phyloP scores from a whole-genome alignment of 2,797 vertebrate species.

The Loris lydekkerianus region DNA sequence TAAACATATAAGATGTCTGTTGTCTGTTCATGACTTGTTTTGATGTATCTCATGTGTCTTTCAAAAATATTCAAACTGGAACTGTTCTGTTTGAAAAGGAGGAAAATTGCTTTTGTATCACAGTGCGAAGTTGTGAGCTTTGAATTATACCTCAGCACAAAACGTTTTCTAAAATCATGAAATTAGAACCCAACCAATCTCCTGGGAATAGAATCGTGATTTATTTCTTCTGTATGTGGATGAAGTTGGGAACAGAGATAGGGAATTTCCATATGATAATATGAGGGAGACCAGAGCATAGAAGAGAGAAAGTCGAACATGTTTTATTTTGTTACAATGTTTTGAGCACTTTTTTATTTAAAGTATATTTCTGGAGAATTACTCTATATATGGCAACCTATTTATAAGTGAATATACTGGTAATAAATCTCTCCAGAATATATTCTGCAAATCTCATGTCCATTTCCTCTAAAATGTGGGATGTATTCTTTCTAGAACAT shows the following conservation, averaged over 20 bases:
- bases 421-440: background rate
- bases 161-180: conserved; percentile 9
- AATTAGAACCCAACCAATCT: background rate
- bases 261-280: background rate
- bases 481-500: background rate
- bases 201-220: background rate
- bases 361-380: background rate
- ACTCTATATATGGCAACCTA: background rate
- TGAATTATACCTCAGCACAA: background rate
- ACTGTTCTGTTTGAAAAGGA: background rate
- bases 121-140: background rate
- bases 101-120: background rate
- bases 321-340: background rate
- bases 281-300: background rate
- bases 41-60: background rate
- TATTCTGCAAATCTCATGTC: background rate
- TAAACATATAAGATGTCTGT: background rate
- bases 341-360: background rate
- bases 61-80: background rate
- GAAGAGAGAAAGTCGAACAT: background rate
- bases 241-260: background rate
- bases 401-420: background rate
- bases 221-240: background rate
- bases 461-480: background rate
- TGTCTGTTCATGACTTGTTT: background rate